Percentiles rank a stretch among this genome's conserved stretches.
Evolutionary conservation across 2,113 vertebrate genomes (phyloP).

Genomic region (Chaenogobius annularis): DNA sequence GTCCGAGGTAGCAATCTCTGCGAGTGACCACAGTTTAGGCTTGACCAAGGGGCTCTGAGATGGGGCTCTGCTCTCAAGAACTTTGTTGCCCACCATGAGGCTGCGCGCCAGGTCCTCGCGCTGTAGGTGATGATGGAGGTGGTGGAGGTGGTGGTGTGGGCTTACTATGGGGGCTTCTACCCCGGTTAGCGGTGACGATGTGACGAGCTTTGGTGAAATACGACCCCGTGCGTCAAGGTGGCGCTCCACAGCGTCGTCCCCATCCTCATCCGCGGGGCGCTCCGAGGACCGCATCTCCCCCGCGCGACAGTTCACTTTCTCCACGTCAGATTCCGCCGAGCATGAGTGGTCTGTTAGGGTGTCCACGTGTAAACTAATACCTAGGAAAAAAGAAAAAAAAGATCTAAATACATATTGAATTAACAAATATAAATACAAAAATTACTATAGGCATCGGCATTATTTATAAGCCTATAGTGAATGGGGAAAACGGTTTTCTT

Average conservation of each 20-base stretch:
- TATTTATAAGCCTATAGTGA: not conserved
- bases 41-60: conserved; percentile 84
- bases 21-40: conserved; percentile 96
- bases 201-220: conserved; percentile 82
- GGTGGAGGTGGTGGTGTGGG: conserved; percentile 77
- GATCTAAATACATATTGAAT: not conserved
- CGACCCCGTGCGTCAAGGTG: conserved; percentile 75
- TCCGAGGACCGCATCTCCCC: conserved; percentile 81
- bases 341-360: conserved; percentile 96
- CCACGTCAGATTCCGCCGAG: conserved; percentile 91
- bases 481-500: not conserved
- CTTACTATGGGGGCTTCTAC: conserved; percentile 86
- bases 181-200: conserved; percentile 87
- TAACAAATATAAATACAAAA: not conserved
- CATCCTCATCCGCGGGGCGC: conserved; percentile 84
- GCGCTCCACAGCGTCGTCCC: conserved; percentile 74
- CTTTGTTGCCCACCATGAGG: conserved; percentile 31
- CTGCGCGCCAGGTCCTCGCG: conserved; percentile 75
- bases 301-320: conserved; percentile 83
- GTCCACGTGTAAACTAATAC: conserved; percentile 95
- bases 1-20: conserved; percentile 98
- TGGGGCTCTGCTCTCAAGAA: conserved; percentile 6
- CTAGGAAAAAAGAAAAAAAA: conserved; percentile 57
- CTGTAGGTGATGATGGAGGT: conserved; percentile 75
- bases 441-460: not conserved